Evolutionary conservation across 2,113 vertebrate species (phyloP), one percentile per base, ranked within the genome.

Genomic region (Panurus biarmicus): DNA sequence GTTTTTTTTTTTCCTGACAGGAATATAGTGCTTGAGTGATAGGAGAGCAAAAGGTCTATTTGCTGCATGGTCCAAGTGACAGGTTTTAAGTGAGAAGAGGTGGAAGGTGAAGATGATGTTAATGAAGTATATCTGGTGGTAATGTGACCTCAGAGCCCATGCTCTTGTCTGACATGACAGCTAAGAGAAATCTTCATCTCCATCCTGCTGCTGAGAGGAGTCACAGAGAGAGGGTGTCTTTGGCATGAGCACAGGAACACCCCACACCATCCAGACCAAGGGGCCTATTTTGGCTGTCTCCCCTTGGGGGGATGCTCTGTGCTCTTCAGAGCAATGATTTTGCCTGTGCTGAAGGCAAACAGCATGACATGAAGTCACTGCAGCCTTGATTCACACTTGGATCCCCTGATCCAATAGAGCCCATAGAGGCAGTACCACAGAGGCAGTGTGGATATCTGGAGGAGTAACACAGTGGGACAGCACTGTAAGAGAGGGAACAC

Each of bases 21-120:
- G 38, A 90, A 88, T 80, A 82, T 25, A 93, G 48, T 64, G 25
- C 16, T 67, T 95, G 87, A 95, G 44, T 87, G 91, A 95, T 81
- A 90, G 88, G 42, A 80, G 90, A 88, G 60, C 88, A 92, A 91
- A 89, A 94, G 77, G 77, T 94, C 89, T 76, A 26, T 85, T 91
- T 84, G 72, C 75, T 83, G 67, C 53, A 67, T 66, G 38, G 67
- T 85, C 40, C 79, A 90, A 91, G 64, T 77, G 90, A 80, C 72
- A 93, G 79, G 16, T 74, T 94, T 56, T 91, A 89, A 94, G 82
- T 56, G 65, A 95, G 72, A 71, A 74, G 23, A 80, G 57, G 40
- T 77, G n/a, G 60, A 70, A 95, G 67, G 82, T 83, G 69, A 94
- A 74, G 53, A 40, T 90, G 82, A 61, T 84, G 69, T 64, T 88